Evolutionary conservation across 53 echinoderm and acorn worm species (phyloP).

Genomic region (Arbacia lixula): DNA sequence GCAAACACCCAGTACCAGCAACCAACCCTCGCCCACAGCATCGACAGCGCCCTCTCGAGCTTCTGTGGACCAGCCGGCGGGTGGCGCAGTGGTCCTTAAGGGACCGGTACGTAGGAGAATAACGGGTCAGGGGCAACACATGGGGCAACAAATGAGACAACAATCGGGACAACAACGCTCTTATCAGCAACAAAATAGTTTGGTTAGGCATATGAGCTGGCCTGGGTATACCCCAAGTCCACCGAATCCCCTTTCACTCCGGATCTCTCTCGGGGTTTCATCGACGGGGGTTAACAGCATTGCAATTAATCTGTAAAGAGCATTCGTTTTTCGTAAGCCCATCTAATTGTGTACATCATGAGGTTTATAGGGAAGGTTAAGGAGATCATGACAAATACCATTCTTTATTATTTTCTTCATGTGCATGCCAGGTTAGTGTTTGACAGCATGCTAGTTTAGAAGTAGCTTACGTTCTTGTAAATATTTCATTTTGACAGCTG

Average conservation of each 20-base stretch:
- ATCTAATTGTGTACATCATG: too few relatives aligned
- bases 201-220: slow-evolving; percentile 45
- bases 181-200: not conserved
- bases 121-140: not conserved
- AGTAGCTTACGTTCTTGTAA: too few relatives aligned
- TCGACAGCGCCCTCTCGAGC: not conserved
- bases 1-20: slow-evolving; percentile 3
- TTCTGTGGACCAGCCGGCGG: not conserved
- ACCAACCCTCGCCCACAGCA: not conserved
- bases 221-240: slow-evolving; percentile 28
- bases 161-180: slow-evolving; percentile 2
- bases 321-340: too few relatives aligned
- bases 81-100: not conserved
- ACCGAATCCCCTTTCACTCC: slow-evolving; percentile 6
- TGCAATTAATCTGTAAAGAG: slow-evolving; percentile 13
- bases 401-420: too few relatives aligned
- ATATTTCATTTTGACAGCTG: too few relatives aligned
- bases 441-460: too few relatives aligned
- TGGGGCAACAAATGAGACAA: not conserved
- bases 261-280: not conserved
- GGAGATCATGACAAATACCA: too few relatives aligned
- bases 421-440: too few relatives aligned
- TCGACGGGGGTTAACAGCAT: slow-evolving; percentile 16
- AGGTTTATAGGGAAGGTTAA: too few relatives aligned
- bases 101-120: not conserved